Evolutionary conservation across 2,888 invertebrate species (phyloP).

Genomic region (Eupithecia abbreviata): DNA sequence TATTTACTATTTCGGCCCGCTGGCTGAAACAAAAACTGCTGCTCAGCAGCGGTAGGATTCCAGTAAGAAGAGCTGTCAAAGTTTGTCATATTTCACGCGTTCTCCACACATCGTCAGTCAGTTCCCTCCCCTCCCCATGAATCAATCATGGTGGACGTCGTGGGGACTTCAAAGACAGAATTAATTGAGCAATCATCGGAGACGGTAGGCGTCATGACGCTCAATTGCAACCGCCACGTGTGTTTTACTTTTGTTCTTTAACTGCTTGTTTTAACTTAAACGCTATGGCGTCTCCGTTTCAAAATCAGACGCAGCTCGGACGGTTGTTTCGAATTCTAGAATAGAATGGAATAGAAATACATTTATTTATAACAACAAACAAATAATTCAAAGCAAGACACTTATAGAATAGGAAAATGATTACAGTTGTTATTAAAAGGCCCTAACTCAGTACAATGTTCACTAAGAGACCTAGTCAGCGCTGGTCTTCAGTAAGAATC

Average conservation of each 20-base stretch:
- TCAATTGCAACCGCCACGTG: constrained; percentile 65
- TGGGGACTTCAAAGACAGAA: constrained; percentile 68
- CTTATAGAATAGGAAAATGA: too few relatives aligned
- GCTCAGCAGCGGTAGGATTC: neutral
- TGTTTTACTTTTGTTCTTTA: constrained; percentile 44
- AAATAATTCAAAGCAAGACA: too few relatives aligned
- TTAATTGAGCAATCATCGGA: constrained; percentile 70
- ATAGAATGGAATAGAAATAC: too few relatives aligned
- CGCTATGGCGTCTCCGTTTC: neutral
- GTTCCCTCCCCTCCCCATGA: constrained; percentile 13
- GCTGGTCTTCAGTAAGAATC: too few relatives aligned
- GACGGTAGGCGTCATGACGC: constrained; percentile 62
- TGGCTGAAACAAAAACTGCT: too few relatives aligned
- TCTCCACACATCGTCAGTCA: neutral
- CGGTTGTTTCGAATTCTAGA: neutral
- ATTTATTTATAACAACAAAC: too few relatives aligned
- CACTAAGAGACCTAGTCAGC: too few relatives aligned
- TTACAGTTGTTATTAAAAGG: too few relatives aligned
- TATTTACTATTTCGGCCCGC: too few relatives aligned
- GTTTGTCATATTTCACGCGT: neutral
- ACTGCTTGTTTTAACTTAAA: constrained; percentile 3
- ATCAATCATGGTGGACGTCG: constrained; percentile 34
- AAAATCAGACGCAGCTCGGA: neutral
- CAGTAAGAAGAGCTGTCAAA: neutral
- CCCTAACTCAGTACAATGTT: too few relatives aligned